phyloP scores from a whole-genome alignment of 2,113 vertebrate species.

The Sciurus niger region DNA sequence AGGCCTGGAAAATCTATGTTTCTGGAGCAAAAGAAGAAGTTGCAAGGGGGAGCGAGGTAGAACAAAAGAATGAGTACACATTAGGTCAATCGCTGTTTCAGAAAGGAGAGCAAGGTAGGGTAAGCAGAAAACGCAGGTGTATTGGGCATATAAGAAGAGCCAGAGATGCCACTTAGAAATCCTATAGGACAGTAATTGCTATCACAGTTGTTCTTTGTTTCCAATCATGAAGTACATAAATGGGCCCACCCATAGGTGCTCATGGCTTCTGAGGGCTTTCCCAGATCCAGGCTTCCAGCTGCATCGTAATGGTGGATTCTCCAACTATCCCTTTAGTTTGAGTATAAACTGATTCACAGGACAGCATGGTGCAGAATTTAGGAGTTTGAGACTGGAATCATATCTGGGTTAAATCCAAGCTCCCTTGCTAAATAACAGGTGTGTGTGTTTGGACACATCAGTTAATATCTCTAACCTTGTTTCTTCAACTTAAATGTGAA shows the following conservation, averaged over 20 bases:
- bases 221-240: neutral
- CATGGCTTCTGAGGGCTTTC: neutral
- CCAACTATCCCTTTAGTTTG: neutral
- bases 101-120: neutral
- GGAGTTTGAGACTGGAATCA: neutral
- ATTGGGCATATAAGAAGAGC: neutral
- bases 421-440: neutral
- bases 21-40: neutral
- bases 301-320: neutral
- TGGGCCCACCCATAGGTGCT: neutral
- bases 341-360: neutral
- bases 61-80: neutral
- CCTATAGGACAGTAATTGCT: neutral
- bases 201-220: neutral
- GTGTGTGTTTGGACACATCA: neutral
- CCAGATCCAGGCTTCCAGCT: neutral
- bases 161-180: neutral
- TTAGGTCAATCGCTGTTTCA: neutral
- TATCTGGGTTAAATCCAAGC: neutral
- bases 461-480: neutral
- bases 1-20: neutral
- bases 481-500: neutral
- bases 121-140: neutral
- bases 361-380: neutral
- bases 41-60: neutral